Evolutionary conservation across 2,797 vertebrate genomes (phyloP).

Genomic region (Sus cebifrons): DNA sequence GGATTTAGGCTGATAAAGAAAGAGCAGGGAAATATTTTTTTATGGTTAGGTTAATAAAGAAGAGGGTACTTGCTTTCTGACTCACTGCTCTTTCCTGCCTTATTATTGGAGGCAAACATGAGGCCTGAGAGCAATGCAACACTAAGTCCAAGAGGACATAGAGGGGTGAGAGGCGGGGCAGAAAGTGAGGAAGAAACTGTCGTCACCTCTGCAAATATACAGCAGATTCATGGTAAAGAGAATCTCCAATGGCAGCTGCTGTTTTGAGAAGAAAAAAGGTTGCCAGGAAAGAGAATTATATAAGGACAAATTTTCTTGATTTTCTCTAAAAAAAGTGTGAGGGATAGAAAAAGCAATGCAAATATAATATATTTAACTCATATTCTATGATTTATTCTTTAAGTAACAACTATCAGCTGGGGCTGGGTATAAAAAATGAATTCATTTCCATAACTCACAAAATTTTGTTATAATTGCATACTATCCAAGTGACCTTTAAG

Average conservation of each 20-base stretch:
- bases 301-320: slow-evolving; percentile 55
- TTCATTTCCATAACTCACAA: slow-evolving; percentile 78
- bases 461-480: slow-evolving; percentile 81
- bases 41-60: slow-evolving; percentile 26
- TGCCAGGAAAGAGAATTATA: neutral
- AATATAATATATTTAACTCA: slow-evolving; percentile 67
- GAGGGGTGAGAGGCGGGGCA: neutral
- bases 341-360: neutral
- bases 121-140: neutral
- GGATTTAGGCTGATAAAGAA: slow-evolving; percentile 2
- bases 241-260: slow-evolving; percentile 1
- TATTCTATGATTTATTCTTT: slow-evolving; percentile 63
- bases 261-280: neutral
- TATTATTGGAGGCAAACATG: neutral
- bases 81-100: neutral
- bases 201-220: neutral
- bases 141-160: neutral
- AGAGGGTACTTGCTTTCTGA: neutral
- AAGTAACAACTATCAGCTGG: slow-evolving; percentile 71
- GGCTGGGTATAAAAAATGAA: slow-evolving; percentile 66
- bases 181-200: neutral
- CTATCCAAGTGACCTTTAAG: slow-evolving; percentile 83
- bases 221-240: neutral
- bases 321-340: slow-evolving; percentile 56
- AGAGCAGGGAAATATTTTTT: neutral